A percentile compares a stretch with the other conserved stretches of the same genome.
Conservation (phyloP, 2,888 invertebrate genomes). For the Heliconius aoede region DNA sequence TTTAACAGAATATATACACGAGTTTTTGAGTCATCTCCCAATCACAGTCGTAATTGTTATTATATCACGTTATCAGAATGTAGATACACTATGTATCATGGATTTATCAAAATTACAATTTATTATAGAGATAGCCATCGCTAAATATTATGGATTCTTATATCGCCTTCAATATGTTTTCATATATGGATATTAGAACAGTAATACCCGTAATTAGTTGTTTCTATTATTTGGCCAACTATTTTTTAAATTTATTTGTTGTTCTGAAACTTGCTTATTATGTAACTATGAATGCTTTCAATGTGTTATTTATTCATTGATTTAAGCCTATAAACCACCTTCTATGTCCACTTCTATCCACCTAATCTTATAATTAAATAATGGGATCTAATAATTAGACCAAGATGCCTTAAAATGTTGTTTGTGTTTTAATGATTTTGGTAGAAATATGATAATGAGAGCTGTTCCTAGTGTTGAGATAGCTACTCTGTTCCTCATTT, state of each 20-base stretch:
- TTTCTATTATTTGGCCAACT: neutral
- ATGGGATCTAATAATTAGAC: slow-evolving; percentile 8
- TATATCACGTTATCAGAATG: slow-evolving; percentile 41
- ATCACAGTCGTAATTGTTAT: slow-evolving; percentile 38
- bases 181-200: neutral
- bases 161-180: neutral
- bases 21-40: slow-evolving; percentile 52
- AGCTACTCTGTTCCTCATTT: no score
- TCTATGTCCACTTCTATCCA: slow-evolving; percentile 6
- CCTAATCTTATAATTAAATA: slow-evolving; percentile 22
- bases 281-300: neutral
- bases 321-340: slow-evolving; percentile 7
- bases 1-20: slow-evolving; percentile 46
- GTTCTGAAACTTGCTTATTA: neutral
- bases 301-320: neutral
- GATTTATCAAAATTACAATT: slow-evolving; percentile 37
- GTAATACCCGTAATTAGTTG: no score
- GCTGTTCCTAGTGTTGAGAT: no score
- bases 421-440: neutral
- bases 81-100: slow-evolving; percentile 37
- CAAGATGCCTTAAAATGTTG: neutral
- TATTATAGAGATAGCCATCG: no score
- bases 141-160: no score
- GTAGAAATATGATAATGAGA: neutral
- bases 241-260: neutral